Percentiles rank a stretch among this genome's conserved stretches.
Conservation (phyloP, 92 coral and sea anemone species). For the Heteractis magnifica region DNA sequence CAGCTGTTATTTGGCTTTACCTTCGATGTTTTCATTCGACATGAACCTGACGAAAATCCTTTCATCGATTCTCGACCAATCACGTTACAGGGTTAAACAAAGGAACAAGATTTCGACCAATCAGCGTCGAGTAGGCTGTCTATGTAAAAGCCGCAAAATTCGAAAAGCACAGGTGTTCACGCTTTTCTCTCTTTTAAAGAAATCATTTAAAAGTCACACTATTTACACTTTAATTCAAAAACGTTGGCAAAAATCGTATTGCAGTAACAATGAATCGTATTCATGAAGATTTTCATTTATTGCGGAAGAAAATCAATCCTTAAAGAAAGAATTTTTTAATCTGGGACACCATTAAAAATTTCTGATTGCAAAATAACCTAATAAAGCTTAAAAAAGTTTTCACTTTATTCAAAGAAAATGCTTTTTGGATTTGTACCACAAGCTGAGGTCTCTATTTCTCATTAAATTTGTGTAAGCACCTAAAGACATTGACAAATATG, state of each 20-base stretch:
- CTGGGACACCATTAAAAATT: too few species aligned
- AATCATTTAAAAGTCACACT: not conserved
- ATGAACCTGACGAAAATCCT: slow-evolving; percentile 54
- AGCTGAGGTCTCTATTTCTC: too few species aligned
- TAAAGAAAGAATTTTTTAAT: too few species aligned
- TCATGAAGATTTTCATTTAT: not conserved
- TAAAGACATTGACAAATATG: too few species aligned
- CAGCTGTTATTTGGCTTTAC: slow-evolving; percentile 78
- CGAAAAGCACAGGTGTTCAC: slow-evolving; percentile 36
- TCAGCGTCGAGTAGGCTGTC: slow-evolving; percentile 20
- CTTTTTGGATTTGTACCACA: too few species aligned
- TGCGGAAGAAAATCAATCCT: too few species aligned
- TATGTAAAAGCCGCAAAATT: slow-evolving; percentile 36
- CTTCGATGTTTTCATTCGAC: slow-evolving; percentile 68
- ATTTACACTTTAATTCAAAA: not conserved
- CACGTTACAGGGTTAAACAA: slow-evolving; percentile 30
- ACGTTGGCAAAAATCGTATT: not conserved
- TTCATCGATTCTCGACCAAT: slow-evolving; percentile 49
- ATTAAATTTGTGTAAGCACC: too few species aligned
- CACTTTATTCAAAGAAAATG: too few species aligned
- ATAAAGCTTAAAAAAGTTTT: too few species aligned
- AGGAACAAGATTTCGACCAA: slow-evolving; percentile 24
- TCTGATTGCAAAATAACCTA: too few species aligned
- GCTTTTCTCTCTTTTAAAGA: not conserved
- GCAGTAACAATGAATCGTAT: not conserved